Evolutionary conservation across 2,888 invertebrate genomes (phyloP).

Genomic region (Allolobophora icterica): DNA sequence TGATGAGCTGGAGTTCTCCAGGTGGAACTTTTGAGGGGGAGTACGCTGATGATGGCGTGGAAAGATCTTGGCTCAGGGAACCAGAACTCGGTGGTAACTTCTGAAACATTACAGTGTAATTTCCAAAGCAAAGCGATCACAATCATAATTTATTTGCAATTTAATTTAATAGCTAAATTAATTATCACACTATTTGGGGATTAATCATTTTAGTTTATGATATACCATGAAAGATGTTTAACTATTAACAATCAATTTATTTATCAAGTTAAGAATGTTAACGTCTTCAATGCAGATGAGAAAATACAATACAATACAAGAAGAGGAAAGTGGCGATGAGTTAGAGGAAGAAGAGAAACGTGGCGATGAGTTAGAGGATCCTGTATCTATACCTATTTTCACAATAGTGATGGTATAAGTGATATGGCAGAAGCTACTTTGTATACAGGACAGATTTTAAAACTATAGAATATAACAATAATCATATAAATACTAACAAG

Average conservation of each 20-base stretch:
- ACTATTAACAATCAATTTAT: not conserved
- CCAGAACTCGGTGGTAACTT: not conserved
- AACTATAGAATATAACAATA: not conserved
- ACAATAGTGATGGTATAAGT: too few relatives aligned
- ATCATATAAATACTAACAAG: not conserved
- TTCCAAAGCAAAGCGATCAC: not conserved
- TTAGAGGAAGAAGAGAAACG: too few relatives aligned
- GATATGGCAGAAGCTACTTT: too few relatives aligned
- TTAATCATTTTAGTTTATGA: not conserved
- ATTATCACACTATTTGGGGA: not conserved
- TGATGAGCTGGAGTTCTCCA: conserved; percentile 26
- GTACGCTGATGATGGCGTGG: not conserved
- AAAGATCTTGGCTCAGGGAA: not conserved
- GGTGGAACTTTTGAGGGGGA: not conserved
- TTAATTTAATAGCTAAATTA: not conserved
- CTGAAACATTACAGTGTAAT: not conserved
- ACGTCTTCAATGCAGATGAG: not conserved
- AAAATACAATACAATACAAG: too few relatives aligned
- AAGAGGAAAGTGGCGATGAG: too few relatives aligned
- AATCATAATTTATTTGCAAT: not conserved
- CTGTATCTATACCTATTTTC: too few relatives aligned
- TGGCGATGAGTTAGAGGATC: too few relatives aligned
- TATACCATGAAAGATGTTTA: not conserved
- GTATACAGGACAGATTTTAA: not conserved
- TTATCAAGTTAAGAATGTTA: not conserved